Percentiles rank a stretch among this genome's conserved stretches.
These are phyloP conservation scores for Cephalotes varians DNA, from an alignment of 2,888 invertebrate genomes.

Conservation along the genomic window DNA sequence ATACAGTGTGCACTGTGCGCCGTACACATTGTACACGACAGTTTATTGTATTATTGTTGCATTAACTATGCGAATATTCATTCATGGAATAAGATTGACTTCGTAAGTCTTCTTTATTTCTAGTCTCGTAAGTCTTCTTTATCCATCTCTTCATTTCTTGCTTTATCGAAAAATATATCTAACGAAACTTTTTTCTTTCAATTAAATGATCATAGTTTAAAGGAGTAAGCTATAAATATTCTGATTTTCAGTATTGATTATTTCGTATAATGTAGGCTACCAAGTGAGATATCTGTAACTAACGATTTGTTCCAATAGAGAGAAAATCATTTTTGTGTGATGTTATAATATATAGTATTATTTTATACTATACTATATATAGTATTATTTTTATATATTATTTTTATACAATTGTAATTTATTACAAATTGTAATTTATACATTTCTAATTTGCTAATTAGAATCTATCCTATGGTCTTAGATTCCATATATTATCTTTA, in stretches of 20 bases:
- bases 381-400: no score
- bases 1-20: background rate
- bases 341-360: no score
- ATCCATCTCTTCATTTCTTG: background rate
- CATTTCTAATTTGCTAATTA: conserved; percentile 4
- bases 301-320: background rate
- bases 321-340: background rate
- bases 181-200: conserved; percentile 7
- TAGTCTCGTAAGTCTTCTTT: conserved; percentile 11
- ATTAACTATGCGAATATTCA: conserved; percentile 1
- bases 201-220: background rate
- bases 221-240: background rate
- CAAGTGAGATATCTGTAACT: background rate
- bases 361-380: no score
- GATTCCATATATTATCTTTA: conserved; percentile 1
- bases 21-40: no score
- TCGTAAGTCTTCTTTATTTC: no score
- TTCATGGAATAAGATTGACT: conserved; percentile 29
- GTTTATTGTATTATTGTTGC: conserved; percentile 4
- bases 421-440: no score
- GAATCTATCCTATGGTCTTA: background rate
- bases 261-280: background rate
- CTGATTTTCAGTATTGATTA: background rate
- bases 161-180: background rate
- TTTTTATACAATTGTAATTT: no score